Evolutionary conservation across 2,888 invertebrate genomes (phyloP), one percentile per base, ranked within the genome.

Genomic region (Phymatocera aterrima): DNA sequence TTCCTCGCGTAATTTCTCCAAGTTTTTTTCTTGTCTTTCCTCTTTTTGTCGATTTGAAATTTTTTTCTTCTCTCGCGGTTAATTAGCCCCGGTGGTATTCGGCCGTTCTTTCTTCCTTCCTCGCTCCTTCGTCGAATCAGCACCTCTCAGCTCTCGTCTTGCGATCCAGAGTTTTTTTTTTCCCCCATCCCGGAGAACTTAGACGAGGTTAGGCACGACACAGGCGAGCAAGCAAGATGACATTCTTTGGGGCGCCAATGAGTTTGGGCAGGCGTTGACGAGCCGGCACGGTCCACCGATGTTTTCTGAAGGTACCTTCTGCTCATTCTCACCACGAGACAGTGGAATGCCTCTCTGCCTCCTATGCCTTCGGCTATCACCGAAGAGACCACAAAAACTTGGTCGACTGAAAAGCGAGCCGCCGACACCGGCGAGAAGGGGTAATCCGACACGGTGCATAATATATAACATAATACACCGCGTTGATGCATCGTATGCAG

Each of bases 201-300:
- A 75, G 75, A 40, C 75, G 40, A 28, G 54, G 57, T 57, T 51
- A 72, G 72, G 70, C 18, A 31, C 28, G 60, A n/a, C 34, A 5
- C 57, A 21, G 57, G 57, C 18, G 57, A 6, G 6, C 37, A 65
- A 24, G 18, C 28, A 15, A 87, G 88, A 88, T 88, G 88, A 88
- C 86, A 87, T 88, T 87, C 88, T 88, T 85, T 82, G 83, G 86
- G 89, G 88, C 88, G 88, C 87, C 87, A 87, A 88, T 88, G 85
- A 84, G 84, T 85, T 87, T 83, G 81, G 79, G 80, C 82, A 90
- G 89, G 90, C 88, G 89, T 90, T 90, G 89, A 90, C 86, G 86
- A 86, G 86, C 79, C 83, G 80, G 84, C 87, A 86, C 89, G 87
- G 83, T 86, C 88, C 88, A 82, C 82, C 85, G 84, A 89, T 90